These are phyloP conservation scores for Tachypleus tridentatus DNA, from an alignment of 1,140 invertebrate species.

Conservation along the genomic window DNA sequence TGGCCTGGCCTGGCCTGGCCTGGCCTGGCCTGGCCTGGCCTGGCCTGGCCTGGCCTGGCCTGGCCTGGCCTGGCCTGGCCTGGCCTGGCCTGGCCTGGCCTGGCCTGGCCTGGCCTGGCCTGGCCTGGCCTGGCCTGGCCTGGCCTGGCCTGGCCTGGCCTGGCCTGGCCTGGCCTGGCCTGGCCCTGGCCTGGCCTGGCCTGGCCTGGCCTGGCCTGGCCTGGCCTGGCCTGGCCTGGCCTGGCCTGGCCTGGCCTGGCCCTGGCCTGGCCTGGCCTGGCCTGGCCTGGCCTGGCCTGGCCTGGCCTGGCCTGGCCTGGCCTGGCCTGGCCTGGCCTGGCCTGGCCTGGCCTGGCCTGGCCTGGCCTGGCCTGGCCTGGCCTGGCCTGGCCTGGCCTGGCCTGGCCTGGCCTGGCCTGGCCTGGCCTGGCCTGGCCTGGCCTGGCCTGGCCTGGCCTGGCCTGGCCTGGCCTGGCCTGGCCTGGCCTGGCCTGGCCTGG, in stretches of 20 bases:
- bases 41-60: slow-evolving; percentile 23
- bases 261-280: slow-evolving; percentile 19
- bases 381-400: slow-evolving; percentile 18
- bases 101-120: slow-evolving; percentile 18
- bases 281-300: slow-evolving; percentile 18
- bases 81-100: slow-evolving; percentile 18
- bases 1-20: slow-evolving; percentile 18
- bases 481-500: slow-evolving; percentile 18
- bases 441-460: slow-evolving; percentile 18
- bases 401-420: slow-evolving; percentile 18
- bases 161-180: slow-evolving; percentile 18
- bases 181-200: no score
- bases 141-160: slow-evolving; percentile 18
- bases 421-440: slow-evolving; percentile 18
- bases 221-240: slow-evolving; percentile 18
- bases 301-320: slow-evolving; percentile 18
- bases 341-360: slow-evolving; percentile 18
- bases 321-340: slow-evolving; percentile 18
- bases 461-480: slow-evolving; percentile 18
- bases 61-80: slow-evolving; percentile 18
- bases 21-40: slow-evolving; percentile 24
- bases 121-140: slow-evolving; percentile 18
- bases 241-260: no score
- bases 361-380: slow-evolving; percentile 18
- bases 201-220: slow-evolving; percentile 18